These are phyloP conservation scores for Typhlichthys subterraneus DNA, from an alignment of 2,797 vertebrate species.

Conservation along the genomic window DNA sequence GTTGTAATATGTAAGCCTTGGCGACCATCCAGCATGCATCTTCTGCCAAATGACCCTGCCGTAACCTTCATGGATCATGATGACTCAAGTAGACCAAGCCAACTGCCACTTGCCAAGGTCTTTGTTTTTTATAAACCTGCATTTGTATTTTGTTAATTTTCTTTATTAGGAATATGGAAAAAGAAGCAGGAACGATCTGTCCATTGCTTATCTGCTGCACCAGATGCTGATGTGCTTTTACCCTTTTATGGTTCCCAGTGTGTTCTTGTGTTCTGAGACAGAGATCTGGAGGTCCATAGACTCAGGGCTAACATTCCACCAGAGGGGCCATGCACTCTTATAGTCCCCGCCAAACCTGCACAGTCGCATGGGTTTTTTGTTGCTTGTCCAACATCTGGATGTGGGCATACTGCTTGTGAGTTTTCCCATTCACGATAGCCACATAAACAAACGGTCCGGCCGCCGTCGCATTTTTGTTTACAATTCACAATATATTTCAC, in stretches of 20 bases:
- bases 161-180: too few species aligned
- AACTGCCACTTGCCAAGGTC: background rate
- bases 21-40: slow-evolving; percentile 37
- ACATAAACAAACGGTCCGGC: slow-evolving; percentile 36
- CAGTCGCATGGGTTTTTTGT: slow-evolving; percentile 12
- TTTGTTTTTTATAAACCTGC: background rate
- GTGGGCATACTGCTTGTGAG: slow-evolving; percentile 31
- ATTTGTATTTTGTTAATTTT: too few species aligned
- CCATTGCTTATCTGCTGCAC: slow-evolving; percentile 10
- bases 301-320: slow-evolving; percentile 30
- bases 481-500: slow-evolving; percentile 46
- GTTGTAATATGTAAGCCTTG: slow-evolving; percentile 46
- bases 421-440: slow-evolving; percentile 48
- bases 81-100: background rate
- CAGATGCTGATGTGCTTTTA: slow-evolving; percentile 45
- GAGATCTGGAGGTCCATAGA: slow-evolving; percentile 29
- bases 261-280: slow-evolving; percentile 20
- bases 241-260: slow-evolving; percentile 23
- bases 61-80: background rate
- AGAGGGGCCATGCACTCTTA: slow-evolving; percentile 23
- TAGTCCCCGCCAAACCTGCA: background rate
- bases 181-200: too few species aligned
- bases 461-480: slow-evolving; percentile 26
- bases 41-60: slow-evolving; percentile 22
- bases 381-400: slow-evolving; percentile 20